Evolutionary conservation across 2,113 vertebrate species (phyloP).

Genomic region (Nerophis lumbriciformis): DNA sequence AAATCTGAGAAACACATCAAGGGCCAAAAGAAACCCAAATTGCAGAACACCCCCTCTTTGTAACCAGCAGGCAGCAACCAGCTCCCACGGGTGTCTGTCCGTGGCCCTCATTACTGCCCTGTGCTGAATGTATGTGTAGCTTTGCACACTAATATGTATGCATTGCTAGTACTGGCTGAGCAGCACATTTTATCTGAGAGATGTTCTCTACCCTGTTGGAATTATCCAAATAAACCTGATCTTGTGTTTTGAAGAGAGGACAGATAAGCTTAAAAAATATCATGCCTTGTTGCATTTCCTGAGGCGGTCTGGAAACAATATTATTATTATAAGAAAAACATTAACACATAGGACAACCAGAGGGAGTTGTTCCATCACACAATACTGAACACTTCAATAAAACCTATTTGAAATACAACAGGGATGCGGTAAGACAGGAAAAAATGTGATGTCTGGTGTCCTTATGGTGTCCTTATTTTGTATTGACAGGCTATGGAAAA

Average conservation of each 20-base stretch:
- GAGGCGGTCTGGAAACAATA: neutral
- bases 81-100: constrained; percentile 32
- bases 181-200: neutral
- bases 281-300: neutral
- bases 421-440: neutral
- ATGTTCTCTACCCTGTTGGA: neutral
- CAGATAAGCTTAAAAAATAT: neutral
- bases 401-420: neutral
- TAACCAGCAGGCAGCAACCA: constrained; percentile 26
- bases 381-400: neutral
- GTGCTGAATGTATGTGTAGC: constrained; percentile 16
- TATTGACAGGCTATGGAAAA: neutral
- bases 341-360: neutral
- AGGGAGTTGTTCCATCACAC: neutral
- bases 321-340: neutral
- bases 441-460: neutral
- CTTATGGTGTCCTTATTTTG: neutral
- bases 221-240: neutral
- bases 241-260: neutral
- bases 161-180: neutral
- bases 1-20: constrained; percentile 63
- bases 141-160: neutral
- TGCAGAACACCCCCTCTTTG: constrained; percentile 32
- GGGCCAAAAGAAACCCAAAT: constrained; percentile 46
- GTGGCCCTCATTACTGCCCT: constrained; percentile 42